Conservation (phyloP, 2,888 invertebrate species). For the Rhabditoides inermis region DNA sequence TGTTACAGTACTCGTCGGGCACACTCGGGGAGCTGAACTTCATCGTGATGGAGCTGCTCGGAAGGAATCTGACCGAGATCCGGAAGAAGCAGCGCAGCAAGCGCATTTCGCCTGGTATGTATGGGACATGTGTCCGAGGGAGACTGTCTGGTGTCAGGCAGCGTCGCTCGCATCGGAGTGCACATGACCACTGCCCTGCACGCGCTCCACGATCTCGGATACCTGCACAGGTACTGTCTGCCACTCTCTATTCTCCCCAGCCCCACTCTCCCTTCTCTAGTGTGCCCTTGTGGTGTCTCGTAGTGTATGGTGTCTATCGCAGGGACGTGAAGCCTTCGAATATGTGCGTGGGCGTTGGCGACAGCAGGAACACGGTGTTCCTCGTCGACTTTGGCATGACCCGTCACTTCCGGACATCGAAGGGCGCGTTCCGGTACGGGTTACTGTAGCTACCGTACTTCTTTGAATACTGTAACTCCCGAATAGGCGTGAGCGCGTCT, state of each 20-base stretch:
- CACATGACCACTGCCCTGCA: slow-evolving; percentile 28
- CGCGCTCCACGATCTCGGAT: slow-evolving; percentile 36
- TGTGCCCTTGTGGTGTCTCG: no score
- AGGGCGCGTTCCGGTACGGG: slow-evolving; percentile 37
- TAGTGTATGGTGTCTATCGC: background rate
- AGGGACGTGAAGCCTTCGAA: slow-evolving; percentile 48
- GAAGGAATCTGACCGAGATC: slow-evolving; percentile 38
- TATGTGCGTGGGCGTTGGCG: slow-evolving; percentile 36
- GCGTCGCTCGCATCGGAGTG: slow-evolving; percentile 8
- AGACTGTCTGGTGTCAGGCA: background rate
- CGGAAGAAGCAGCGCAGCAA: slow-evolving; percentile 22
- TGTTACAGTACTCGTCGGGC: slow-evolving; percentile 36
- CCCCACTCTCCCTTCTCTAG: no score
- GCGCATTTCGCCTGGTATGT: slow-evolving; percentile 14
- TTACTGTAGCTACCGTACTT: no score
- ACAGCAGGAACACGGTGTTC: slow-evolving; percentile 27
- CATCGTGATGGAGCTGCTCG: slow-evolving; percentile 47
- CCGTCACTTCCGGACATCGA: slow-evolving; percentile 18
- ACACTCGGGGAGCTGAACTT: slow-evolving; percentile 28
- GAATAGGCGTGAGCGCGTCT: slow-evolving; percentile 27
- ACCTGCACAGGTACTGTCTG: slow-evolving; percentile 42
- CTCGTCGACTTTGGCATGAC: slow-evolving; percentile 47
- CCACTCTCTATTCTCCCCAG: no score
- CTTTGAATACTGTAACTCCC: no score
- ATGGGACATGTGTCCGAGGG: background rate